Evolutionary conservation across 2,888 invertebrate species (phyloP), one percentile per base, ranked within the genome.

Genomic region (Cephus spinipes): DNA sequence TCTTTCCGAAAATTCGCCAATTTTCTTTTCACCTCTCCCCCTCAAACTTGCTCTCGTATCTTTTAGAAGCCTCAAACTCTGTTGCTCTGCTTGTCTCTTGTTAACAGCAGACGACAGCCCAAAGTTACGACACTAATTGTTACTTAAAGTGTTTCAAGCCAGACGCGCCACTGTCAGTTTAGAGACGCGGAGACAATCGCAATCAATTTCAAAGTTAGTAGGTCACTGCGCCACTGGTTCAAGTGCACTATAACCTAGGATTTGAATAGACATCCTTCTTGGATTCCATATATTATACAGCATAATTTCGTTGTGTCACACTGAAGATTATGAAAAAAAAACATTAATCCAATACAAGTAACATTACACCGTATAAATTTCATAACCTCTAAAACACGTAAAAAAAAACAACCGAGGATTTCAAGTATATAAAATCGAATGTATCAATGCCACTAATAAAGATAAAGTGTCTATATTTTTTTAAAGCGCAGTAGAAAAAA

Each of bases 181-280:
- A 55, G 23, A 55, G 23, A 55, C 55, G 6, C 55, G 23, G 55
- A 23, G 55, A 55, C 55, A 55, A 31, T 34, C 35, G 36, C 74
- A 34, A 74, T 34, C 74, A 40, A n/a, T 34, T 74, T 73, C 73
- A 34, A 74, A 74, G 74, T 74, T 34, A 74, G 74, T 74, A 35
- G 74, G 74, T 74, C 35, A 82, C 84, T 82, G 81, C 81, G 84
- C 81, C 79, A 78, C 75, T 77, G 81, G 76, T 79, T 82, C 83
- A 81, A 81, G 84, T 82, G 82, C 83, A 82, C 75, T 74, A 76
- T 80, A 79, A 79, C 80, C 76, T 77, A 76, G 81, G 81, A 79
- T 86, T 85, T 80, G 81, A 77, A 76, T 84, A 79, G 69, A 35
- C 78, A 81, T 68, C 86, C 84, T 86, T 77, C 83, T 68, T 85